Evolutionary conservation across 2,113 vertebrate species (phyloP).

Genomic region (Poeciliopsis occidentalis): DNA sequence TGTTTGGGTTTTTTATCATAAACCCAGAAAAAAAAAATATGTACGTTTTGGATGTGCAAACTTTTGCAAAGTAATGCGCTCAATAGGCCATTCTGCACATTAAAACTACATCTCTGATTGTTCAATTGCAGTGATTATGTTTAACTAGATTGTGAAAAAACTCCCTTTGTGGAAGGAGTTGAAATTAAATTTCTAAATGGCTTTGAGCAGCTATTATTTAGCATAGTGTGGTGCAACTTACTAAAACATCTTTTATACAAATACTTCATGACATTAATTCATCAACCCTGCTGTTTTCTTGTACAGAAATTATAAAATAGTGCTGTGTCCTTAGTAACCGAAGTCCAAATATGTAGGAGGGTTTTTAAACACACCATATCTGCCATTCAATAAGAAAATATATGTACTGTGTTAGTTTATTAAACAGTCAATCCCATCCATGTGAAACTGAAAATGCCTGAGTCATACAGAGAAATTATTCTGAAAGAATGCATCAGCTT

Average conservation of each 20-base stretch:
- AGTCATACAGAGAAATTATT: background rate
- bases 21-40: no score
- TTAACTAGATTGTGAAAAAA: no score
- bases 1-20: no score
- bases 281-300: background rate
- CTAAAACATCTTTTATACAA: background rate
- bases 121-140: no score
- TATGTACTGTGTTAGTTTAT: background rate
- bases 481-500: background rate
- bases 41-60: no score
- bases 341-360: background rate
- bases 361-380: background rate
- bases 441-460: background rate
- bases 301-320: background rate
- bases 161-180: background rate
- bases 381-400: background rate
- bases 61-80: no score
- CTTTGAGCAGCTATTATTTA: background rate
- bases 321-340: slow-evolving; percentile 2
- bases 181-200: background rate
- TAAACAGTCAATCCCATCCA: background rate
- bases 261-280: background rate
- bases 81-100: no score
- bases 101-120: no score
- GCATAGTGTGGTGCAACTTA: background rate